A percentile compares a stretch with the other conserved stretches of the same genome.
Conservation (phyloP, 2,113 vertebrate genomes). For the Rhynchopsitta pachyrhyncha region DNA sequence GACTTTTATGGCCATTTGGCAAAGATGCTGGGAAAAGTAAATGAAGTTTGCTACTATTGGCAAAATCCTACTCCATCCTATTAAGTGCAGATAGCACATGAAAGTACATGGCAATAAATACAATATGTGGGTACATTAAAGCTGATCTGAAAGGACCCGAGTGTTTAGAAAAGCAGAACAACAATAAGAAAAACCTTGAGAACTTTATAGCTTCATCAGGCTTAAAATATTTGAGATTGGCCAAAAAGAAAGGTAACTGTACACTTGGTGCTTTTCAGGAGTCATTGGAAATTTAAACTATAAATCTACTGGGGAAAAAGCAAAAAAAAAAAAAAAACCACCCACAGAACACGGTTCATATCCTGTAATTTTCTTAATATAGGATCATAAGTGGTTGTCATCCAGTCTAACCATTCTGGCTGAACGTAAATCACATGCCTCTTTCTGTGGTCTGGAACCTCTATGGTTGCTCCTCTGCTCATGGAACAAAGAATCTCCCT, state of each 20-base stretch:
- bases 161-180: neutral
- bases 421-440: neutral
- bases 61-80: neutral
- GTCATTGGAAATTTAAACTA: neutral
- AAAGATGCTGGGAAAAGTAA: neutral
- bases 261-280: neutral
- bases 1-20: neutral
- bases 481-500: neutral
- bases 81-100: neutral
- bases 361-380: neutral
- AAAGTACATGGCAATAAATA: neutral
- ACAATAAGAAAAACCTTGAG: neutral
- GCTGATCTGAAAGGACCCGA: neutral
- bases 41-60: neutral
- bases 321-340: neutral
- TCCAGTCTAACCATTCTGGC: neutral
- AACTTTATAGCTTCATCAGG: neutral
- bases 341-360: neutral
- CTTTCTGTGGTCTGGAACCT: neutral
- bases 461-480: neutral
- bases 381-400: neutral
- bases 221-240: neutral
- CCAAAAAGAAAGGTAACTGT: neutral
- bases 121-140: neutral
- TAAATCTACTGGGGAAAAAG: neutral